Evolutionary conservation across 2,113 vertebrate genomes (phyloP), one percentile per base, ranked within the genome.

Genomic region (Ia io): DNA sequence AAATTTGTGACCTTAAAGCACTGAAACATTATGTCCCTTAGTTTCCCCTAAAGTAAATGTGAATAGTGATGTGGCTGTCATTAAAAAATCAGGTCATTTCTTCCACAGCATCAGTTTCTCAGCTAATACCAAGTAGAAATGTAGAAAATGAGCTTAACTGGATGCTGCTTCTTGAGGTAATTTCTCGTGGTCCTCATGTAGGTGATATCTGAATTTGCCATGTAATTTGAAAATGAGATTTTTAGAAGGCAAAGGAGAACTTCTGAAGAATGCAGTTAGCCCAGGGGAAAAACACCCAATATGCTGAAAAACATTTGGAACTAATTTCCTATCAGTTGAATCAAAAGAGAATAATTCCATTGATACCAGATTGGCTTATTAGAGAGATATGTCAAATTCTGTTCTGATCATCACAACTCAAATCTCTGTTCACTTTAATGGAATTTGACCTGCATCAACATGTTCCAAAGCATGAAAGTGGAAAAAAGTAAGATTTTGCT

Each of bases 191-290:
- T 84, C 63, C n/a, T 92, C 69, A n/a, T n/a, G 59, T 85, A 86
- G 78, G 78, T 94, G 77, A 71, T 56, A 92, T 78, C 88, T 82
- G 51, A 95, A 94, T 84, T 89, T 93, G 28, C 91, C 70, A 35
- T 95, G 71, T 80, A 95, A 95, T 95, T 95, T 90, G 85, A 91
- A 94, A 95, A 95, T 96, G 67, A 90, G 56, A 74, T 96, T 95
- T 96, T 93, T 95, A 88, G 5, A 95, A 96, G n/a, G 78, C 12
- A 61, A 84, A 91, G 49, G 53, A 90, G 95, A 94, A 95, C 70
- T 91, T 93, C 77, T 95, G 53, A 96, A 94, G 84, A 83, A 40
- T 53, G 12, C 25, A 16, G 49, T 84, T 88, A 87, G 67, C 63
- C 71, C 76, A 47, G 14, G 17, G 20, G 51, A 42, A 59, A 91